Conservation (phyloP, 2,888 invertebrate genomes). For the Isoperla grammatica region DNA sequence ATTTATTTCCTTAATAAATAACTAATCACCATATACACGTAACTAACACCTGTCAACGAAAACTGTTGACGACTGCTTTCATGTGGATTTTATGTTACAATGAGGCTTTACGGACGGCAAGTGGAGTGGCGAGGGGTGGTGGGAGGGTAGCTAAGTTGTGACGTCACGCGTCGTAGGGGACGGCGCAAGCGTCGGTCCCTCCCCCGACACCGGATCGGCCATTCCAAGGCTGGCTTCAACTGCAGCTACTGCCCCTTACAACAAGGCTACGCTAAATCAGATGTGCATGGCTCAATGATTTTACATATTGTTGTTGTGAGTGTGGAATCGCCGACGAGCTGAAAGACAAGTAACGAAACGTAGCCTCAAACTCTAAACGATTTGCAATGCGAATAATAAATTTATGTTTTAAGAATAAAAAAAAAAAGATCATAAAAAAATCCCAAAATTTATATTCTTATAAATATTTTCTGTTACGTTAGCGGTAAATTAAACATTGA, state of each 20-base stretch:
- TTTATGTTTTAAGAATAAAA: no score
- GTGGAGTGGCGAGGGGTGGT: neutral
- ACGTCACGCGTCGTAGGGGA: constrained; percentile 20
- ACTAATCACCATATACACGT: neutral
- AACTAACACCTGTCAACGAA: neutral
- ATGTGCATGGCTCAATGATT: no score
- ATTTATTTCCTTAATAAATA: neutral
- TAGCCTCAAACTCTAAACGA: no score
- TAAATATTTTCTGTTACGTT: no score
- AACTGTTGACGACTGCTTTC: neutral
- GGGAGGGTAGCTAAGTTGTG: constrained; percentile 1
- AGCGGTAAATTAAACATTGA: no score
- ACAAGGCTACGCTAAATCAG: no score
- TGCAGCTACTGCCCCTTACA: constrained; percentile 8
- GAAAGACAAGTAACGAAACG: no score
- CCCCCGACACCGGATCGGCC: constrained; percentile 24
- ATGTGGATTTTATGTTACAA: neutral
- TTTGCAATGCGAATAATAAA: no score
- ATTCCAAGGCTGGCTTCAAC: constrained; percentile 20
- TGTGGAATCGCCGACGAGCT: no score
- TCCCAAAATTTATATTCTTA: no score
- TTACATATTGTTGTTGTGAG: no score
- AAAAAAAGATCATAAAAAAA: no score
- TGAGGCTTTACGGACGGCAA: constrained; percentile 1
- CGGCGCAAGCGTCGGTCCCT: constrained; percentile 28